Percentiles rank a stretch among this genome's conserved stretches.
Evolutionary conservation across 2,888 invertebrate species (phyloP).

Genomic region (Atrina japonica): DNA sequence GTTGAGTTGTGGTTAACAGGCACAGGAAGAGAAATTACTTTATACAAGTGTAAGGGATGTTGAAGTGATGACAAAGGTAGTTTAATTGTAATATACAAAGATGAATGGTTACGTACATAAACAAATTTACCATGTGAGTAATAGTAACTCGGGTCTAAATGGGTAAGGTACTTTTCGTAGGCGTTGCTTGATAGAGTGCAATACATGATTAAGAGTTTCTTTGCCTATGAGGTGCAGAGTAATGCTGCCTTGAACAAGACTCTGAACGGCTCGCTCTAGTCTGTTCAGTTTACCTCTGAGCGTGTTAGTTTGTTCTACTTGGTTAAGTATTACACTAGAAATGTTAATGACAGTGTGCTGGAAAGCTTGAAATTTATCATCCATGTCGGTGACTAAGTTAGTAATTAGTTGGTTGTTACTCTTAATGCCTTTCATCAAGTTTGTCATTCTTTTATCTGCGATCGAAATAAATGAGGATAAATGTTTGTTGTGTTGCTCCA

Average conservation of each 20-base stretch:
- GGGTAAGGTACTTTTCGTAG: constrained; percentile 22
- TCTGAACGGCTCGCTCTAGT: constrained; percentile 5
- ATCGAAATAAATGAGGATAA: constrained; percentile 29
- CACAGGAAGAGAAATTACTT: no score
- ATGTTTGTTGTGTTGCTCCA: constrained; percentile 26
- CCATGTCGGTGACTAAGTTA: not conserved
- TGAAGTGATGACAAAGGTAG: constrained; percentile 13
- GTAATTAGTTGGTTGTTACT: constrained; percentile 22
- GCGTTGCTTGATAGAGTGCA: constrained; percentile 2
- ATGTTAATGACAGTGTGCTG: constrained; percentile 17
- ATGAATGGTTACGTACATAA: constrained; percentile 23
- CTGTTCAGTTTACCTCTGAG: constrained; percentile 7
- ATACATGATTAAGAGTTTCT: not conserved
- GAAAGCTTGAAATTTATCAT: constrained; percentile 9
- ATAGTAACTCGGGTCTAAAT: constrained; percentile 10
- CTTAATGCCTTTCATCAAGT: constrained; percentile 29
- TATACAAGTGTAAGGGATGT: constrained; percentile 15
- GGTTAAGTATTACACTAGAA: not conserved
- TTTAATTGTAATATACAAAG: constrained; percentile 17
- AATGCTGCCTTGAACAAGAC: constrained; percentile 20
- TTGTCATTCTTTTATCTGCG: constrained; percentile 21
- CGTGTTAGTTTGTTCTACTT: constrained; percentile 3
- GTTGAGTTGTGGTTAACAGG: constrained; percentile 2
- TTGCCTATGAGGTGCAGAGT: constrained; percentile 12
- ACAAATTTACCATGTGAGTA: constrained; percentile 26